A percentile compares a stretch with the other conserved stretches of the same genome.
These are phyloP conservation scores for Pandemis heparana DNA, from an alignment of 2,888 invertebrate genomes.

Conservation along the genomic window DNA sequence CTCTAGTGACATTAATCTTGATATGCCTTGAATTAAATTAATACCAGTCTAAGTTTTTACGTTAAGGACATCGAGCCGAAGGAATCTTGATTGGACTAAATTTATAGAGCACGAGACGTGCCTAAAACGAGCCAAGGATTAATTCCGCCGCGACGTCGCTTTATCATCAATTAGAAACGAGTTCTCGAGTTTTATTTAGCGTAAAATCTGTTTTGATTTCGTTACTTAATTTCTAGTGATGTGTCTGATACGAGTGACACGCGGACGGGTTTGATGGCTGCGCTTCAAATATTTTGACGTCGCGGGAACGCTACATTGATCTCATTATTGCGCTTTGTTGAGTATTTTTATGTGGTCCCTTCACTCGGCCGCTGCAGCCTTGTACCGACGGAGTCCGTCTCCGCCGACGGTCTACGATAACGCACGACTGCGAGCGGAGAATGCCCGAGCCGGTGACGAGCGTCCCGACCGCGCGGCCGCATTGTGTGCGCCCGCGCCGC, in stretches of 20 bases:
- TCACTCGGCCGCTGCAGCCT: constrained; percentile 24
- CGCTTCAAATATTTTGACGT: constrained; percentile 36
- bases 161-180: constrained; percentile 29
- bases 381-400: neutral
- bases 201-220: constrained; percentile 29
- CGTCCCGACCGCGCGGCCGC: constrained; percentile 6
- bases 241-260: constrained; percentile 5
- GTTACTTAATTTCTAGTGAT: constrained; percentile 26
- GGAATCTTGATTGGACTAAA: constrained; percentile 37
- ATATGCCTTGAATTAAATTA: constrained; percentile 38
- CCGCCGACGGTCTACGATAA: constrained; percentile 11
- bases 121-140: constrained; percentile 36
- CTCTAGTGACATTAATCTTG: constrained; percentile 39
- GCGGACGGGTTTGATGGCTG: constrained; percentile 18
- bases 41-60: constrained; percentile 36
- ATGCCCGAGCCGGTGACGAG: constrained; percentile 13
- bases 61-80: constrained; percentile 33
- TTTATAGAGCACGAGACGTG: constrained; percentile 31
- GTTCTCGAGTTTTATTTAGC: constrained; percentile 31
- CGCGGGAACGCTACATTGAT: constrained; percentile 12
- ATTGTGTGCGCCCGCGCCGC: constrained; percentile 30
- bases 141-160: constrained; percentile 25
- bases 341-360: constrained; percentile 24
- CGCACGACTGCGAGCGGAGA: constrained; percentile 15
- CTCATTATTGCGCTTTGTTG: constrained; percentile 23